Base-by-base conservation (phyloP, 2,888 invertebrate genomes). In the Agonopterix heracliana region DNA sequence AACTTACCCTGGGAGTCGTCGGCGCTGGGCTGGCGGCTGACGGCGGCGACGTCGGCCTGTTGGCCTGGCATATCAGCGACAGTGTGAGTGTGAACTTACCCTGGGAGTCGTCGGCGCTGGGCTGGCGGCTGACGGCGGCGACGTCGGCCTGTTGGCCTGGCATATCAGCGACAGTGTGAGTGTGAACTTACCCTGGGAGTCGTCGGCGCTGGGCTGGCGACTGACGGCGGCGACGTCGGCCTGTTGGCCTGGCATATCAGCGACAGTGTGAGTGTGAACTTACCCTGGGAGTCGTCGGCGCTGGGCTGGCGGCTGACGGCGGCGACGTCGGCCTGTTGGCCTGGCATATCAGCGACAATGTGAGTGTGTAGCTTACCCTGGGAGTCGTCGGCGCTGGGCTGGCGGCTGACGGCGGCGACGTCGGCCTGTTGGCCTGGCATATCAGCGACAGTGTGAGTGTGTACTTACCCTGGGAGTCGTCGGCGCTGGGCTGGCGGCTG, bases 371-470 rank as follows among this genome's bases (percentile, higher is more conserved):
- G n/a, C n/a, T n/a, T n/a, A 91, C 91, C 91, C 90, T 90, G 90
- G 54, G 89, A 83, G 69, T 91, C 89, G 59, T 90, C 90, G 56
- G 88, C 83, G 81, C 87, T 89, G 66, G 72, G 57, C 69, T 81
- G 82, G 56, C 82, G 82, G 66, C 69, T 71, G 55, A 76, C 78
- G 55, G 76, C 78, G 44, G 77, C 80, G 40, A 93, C 92, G 65
- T 93, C 93, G 12, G 95, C 89, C 84, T 98, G 80, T 95, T 96
- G 64, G 98, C 98, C 90, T 99, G 99, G 78, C 98, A 97, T 80
- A 99, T 96, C 68, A 99, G 93, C 67, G 97, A 98, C 65, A 99
- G 96, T n/a, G n/a, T n/a, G n/a, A n/a, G n/a, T n/a, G n/a, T n/a
- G n/a, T n/a, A n/a, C n/a, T n/a, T n/a, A 91, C 91, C 91, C 90